phyloP scores from a whole-genome alignment of 2,113 vertebrate species.

The Thamnophis sirtalis region DNA sequence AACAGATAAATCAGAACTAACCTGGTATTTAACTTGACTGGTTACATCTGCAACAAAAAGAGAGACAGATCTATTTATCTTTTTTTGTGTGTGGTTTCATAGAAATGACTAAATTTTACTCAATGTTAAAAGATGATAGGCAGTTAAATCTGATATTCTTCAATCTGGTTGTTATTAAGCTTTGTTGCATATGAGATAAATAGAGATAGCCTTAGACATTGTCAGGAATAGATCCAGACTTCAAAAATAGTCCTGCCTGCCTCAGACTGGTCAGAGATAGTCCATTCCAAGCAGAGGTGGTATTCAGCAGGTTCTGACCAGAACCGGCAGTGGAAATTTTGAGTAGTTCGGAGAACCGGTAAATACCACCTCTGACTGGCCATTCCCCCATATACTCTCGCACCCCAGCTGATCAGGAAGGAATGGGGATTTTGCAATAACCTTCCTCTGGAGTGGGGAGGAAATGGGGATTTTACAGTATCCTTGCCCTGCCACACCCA shows the following conservation, averaged over 20 bases:
- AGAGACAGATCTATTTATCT: constrained; percentile 23
- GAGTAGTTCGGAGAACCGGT: too few species aligned
- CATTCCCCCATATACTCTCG: too few species aligned
- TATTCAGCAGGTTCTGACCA: too few species aligned
- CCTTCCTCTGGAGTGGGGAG: too few species aligned
- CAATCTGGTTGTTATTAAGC: neutral
- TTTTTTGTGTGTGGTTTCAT: constrained; percentile 24
- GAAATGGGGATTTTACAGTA: too few species aligned
- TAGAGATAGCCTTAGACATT: neutral
- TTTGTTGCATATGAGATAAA: neutral
- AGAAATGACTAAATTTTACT: constrained; percentile 40
- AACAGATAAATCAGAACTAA: constrained; percentile 53
- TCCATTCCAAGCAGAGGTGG: too few species aligned
- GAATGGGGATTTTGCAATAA: too few species aligned
- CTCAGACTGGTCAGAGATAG: neutral
- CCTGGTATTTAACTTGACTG: constrained; percentile 61
- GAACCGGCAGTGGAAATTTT: too few species aligned
- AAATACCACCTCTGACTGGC: too few species aligned
- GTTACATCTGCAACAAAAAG: constrained; percentile 57
- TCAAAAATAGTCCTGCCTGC: neutral
- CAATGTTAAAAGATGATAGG: constrained; percentile 15
- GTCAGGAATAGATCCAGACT: neutral
- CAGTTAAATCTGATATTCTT: neutral
- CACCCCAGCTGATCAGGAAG: too few species aligned
- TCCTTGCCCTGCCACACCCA: too few species aligned